Percentiles rank a stretch among this genome's conserved stretches.
Conservation (phyloP, 2,888 invertebrate species). For the Monoplex corrugatus region DNA sequence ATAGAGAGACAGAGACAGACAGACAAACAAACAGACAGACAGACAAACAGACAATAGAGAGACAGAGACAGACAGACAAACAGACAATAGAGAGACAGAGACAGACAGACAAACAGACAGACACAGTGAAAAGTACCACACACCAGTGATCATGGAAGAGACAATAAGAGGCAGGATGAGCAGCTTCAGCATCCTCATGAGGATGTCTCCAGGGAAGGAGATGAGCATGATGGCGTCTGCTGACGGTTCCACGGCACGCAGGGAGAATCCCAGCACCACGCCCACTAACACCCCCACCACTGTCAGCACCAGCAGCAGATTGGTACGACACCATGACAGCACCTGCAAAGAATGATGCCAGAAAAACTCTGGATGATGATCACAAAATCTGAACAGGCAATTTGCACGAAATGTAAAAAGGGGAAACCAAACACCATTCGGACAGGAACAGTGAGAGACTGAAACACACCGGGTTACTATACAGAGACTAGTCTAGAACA, state of each 20-base stretch:
- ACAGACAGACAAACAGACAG: neutral
- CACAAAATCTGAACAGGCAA: no score
- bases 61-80: neutral
- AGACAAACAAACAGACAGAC: neutral
- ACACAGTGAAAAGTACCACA: neutral
- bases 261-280: conserved; percentile 84
- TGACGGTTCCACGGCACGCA: conserved; percentile 83
- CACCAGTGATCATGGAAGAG: conserved; percentile 86
- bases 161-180: conserved; percentile 87
- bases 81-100: no score
- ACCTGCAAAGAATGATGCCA: conserved; percentile 55
- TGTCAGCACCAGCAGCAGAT: conserved; percentile 85
- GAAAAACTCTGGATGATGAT: no score
- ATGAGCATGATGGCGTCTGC: conserved; percentile 84
- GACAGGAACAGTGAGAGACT: no score
- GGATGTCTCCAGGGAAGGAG: conserved; percentile 87
- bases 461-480: no score
- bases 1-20: no score
- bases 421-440: no score
- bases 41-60: neutral
- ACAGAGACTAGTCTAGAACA: no score
- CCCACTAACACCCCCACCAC: conserved; percentile 85
- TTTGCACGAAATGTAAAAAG: no score
- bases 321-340: conserved; percentile 75
- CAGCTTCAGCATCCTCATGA: conserved; percentile 88